These are phyloP conservation scores for Promerops cafer DNA, from an alignment of 2,113 vertebrate species.

Conservation along the genomic window DNA sequence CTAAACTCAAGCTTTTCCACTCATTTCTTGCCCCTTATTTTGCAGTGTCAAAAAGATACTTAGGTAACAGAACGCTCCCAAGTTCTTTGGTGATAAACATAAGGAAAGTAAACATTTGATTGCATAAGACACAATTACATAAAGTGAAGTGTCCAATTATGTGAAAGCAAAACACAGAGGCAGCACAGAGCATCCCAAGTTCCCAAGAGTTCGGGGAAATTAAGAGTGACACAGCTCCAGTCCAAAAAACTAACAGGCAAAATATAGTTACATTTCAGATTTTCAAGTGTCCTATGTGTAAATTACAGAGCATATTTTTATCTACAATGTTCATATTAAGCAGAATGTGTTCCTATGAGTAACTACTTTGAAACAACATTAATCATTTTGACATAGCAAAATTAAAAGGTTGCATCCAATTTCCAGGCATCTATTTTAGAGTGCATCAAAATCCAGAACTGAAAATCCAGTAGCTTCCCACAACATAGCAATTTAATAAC, in stretches of 20 bases:
- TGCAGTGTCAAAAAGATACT: not conserved
- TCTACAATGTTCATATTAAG: not conserved
- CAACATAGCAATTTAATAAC: not conserved
- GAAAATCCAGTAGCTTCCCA: not conserved
- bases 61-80: not conserved
- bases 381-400: slow-evolving; percentile 15
- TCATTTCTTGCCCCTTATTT: not conserved
- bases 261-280: not conserved
- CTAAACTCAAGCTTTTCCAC: not conserved
- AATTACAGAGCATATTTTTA: not conserved
- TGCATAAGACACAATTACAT: slow-evolving; percentile 17
- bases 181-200: not conserved
- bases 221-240: not conserved
- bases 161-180: not conserved
- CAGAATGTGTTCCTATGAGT: not conserved
- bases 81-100: not conserved
- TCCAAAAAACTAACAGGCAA: not conserved
- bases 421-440: not conserved
- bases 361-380: not conserved
- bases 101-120: slow-evolving; percentile 15
- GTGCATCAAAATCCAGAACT: not conserved
- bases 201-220: not conserved
- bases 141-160: slow-evolving; percentile 5
- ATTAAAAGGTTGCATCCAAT: not conserved
- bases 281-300: not conserved